Conservation (phyloP, 2,113 vertebrate genomes). For the Ctenodactylus gundi region DNA sequence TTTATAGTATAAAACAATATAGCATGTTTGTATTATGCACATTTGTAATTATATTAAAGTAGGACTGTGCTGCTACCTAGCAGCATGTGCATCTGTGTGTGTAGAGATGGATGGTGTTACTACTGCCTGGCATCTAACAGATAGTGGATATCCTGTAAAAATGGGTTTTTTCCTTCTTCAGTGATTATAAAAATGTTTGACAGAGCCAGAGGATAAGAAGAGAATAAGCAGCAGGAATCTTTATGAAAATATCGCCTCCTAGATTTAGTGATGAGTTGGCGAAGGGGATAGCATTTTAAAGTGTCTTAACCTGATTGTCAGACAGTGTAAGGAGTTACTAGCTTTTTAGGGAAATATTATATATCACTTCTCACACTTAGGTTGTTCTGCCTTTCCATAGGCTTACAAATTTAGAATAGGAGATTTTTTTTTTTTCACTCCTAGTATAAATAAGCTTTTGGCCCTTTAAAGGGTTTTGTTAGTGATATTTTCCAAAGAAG, state of each 20-base stretch:
- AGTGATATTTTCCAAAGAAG: background rate
- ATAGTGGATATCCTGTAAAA: background rate
- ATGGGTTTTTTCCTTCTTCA: background rate
- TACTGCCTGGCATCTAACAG: background rate
- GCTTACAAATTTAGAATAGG: background rate
- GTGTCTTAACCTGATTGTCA: conserved; percentile 28
- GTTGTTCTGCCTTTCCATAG: background rate
- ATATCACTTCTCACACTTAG: background rate
- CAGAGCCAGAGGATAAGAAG: background rate
- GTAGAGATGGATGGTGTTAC: background rate
- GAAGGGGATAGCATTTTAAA: conserved; percentile 16
- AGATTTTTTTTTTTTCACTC: background rate
- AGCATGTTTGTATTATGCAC: background rate
- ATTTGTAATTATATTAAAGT: background rate
- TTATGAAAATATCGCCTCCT: conserved; percentile 15
- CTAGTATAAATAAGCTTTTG: background rate
- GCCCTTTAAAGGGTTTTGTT: background rate
- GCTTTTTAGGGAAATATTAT: conserved; percentile 14
- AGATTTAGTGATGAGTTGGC: conserved; percentile 5
- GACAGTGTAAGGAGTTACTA: background rate
- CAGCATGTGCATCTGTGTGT: background rate
- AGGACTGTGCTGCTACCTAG: background rate
- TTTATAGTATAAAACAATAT: background rate
- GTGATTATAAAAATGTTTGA: background rate
- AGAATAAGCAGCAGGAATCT: conserved; percentile 17